Evolutionary conservation across 2,888 invertebrate genomes (phyloP).

Genomic region (Drosophila formosana): DNA sequence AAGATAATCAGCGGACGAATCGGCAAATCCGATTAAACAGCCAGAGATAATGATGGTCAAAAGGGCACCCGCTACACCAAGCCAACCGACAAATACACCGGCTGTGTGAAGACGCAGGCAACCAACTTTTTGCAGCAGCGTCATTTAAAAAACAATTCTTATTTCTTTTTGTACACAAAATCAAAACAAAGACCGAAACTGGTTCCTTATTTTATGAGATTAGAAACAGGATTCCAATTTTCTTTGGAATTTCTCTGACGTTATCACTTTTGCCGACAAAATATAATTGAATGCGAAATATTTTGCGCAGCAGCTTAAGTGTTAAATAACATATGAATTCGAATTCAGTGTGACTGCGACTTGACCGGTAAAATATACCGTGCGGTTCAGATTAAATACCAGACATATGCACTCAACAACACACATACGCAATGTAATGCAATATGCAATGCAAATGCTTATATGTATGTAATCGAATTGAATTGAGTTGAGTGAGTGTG

Average conservation of each 20-base stretch:
- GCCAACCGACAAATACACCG: slow-evolving; percentile 82
- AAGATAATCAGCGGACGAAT: not conserved
- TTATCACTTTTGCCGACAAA: not conserved
- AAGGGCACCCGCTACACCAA: slow-evolving; percentile 59
- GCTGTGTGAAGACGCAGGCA: slow-evolving; percentile 80
- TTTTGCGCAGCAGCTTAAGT: not conserved
- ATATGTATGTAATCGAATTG: too few relatives aligned
- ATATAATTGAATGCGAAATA: not conserved
- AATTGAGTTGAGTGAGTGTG: too few relatives aligned
- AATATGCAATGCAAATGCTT: too few relatives aligned
- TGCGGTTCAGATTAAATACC: not conserved
- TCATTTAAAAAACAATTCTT: slow-evolving; percentile 1
- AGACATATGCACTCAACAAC: too few relatives aligned
- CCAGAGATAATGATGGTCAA: not conserved
- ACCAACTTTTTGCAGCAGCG: slow-evolving; percentile 66
- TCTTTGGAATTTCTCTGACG: not conserved
- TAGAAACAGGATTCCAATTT: not conserved
- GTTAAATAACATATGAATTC: not conserved
- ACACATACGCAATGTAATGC: too few relatives aligned
- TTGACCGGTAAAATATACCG: not conserved
- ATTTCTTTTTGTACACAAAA: not conserved
- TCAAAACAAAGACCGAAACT: not conserved
- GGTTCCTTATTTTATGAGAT: too few relatives aligned
- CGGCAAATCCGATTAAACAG: not conserved
- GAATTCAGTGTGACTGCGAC: not conserved